Conservation (phyloP, 2,888 invertebrate species). For the Drosophila mayaguana region DNA sequence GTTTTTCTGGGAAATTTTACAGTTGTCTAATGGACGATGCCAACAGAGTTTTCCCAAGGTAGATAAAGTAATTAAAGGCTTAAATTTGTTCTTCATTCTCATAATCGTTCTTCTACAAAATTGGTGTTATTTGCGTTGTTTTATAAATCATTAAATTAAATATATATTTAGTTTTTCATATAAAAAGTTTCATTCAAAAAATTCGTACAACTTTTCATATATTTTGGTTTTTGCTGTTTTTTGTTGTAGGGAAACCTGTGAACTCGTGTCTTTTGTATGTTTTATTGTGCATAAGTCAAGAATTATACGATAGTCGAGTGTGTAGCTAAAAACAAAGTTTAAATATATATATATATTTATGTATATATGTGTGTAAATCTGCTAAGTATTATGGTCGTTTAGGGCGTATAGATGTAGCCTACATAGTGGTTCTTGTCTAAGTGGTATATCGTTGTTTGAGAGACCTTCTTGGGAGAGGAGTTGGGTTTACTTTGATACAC, state of each 20-base stretch:
- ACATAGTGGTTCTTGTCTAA: slow-evolving; percentile 52
- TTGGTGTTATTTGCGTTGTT: slow-evolving; percentile 72
- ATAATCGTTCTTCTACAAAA: slow-evolving; percentile 42
- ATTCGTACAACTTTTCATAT: slow-evolving; percentile 53
- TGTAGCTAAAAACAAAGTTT: slow-evolving; percentile 5
- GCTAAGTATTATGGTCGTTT: slow-evolving; percentile 45
- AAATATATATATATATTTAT: slow-evolving; percentile 11
- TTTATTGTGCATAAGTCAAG: slow-evolving; percentile 18
- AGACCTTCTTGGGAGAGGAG: slow-evolving; percentile 76
- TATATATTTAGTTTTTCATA: slow-evolving; percentile 33
- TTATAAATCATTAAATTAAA: slow-evolving; percentile 57
- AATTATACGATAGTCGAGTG: slow-evolving; percentile 9
- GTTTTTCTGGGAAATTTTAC: slow-evolving; percentile 23
- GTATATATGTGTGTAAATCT: slow-evolving; percentile 16
- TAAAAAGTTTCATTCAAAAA: slow-evolving; percentile 63
- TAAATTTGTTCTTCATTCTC: slow-evolving; percentile 29
- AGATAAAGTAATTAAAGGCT: slow-evolving; percentile 83
- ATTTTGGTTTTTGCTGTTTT: slow-evolving; percentile 5
- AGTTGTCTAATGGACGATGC: slow-evolving; percentile 53
- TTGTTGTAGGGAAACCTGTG: slow-evolving; percentile 55
- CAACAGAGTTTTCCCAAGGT: slow-evolving; percentile 59
- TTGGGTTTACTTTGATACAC: slow-evolving; percentile 60
- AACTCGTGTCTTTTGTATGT: slow-evolving; percentile 25
- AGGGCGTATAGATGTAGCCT: slow-evolving; percentile 40
- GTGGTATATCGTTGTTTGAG: slow-evolving; percentile 77